Conservation (phyloP, 2,113 vertebrate species). For the Promerops cafer region DNA sequence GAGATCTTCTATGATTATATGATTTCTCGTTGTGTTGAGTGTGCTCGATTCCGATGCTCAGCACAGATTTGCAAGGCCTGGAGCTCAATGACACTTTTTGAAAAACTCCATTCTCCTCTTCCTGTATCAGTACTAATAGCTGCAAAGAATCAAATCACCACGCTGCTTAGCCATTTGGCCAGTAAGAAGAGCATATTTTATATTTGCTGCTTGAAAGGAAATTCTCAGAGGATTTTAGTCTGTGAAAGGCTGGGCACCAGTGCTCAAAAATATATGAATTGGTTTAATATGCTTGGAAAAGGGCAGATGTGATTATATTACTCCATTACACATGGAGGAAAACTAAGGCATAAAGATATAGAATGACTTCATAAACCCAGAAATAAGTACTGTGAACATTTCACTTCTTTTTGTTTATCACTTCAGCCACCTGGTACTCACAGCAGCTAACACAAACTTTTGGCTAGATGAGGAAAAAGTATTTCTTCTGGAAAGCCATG, state of each 20-base stretch:
- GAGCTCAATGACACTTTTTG: background rate
- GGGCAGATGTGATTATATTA: slow-evolving; percentile 1
- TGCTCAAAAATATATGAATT: background rate
- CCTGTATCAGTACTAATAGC: background rate
- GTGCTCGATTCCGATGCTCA: background rate
- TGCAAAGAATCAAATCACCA: background rate
- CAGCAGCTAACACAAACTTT: background rate
- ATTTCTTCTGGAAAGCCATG: background rate
- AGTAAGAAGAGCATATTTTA: background rate
- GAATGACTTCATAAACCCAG: background rate
- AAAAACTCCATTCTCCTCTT: background rate
- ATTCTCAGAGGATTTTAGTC: background rate
- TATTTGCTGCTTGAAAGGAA: background rate
- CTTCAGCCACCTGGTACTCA: background rate
- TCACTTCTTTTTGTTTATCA: slow-evolving; percentile 1
- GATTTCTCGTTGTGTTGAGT: background rate
- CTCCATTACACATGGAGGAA: background rate
- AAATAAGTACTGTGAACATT: background rate
- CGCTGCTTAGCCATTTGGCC: background rate
- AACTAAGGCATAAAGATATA: background rate
- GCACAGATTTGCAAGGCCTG: background rate
- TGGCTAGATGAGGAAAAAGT: background rate
- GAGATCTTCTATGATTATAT: background rate
- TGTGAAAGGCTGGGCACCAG: background rate
- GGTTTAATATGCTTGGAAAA: background rate